phyloP scores from a whole-genome alignment of 2,888 invertebrate species.

The Geophilus truncorum region DNA sequence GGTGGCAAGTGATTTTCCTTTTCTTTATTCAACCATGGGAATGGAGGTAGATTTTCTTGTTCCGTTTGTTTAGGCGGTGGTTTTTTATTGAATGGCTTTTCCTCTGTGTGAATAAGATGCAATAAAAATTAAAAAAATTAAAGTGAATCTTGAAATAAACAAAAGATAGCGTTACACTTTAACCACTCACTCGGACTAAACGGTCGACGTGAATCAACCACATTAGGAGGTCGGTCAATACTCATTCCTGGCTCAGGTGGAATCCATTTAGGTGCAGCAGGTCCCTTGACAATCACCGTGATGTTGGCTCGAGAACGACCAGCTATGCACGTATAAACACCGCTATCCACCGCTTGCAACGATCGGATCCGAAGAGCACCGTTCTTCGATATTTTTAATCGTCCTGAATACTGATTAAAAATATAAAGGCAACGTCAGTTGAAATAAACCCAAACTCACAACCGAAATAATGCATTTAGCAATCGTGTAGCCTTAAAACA shows the following conservation, averaged over 20 bases:
- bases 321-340: conserved; percentile 77
- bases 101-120: neutral
- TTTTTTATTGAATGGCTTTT: neutral
- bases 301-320: conserved; percentile 76
- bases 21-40: neutral
- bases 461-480: no score
- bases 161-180: neutral
- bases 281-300: conserved; percentile 65
- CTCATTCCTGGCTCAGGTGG: conserved; percentile 64
- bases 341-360: conserved; percentile 73
- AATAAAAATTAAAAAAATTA: neutral
- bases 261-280: conserved; percentile 69
- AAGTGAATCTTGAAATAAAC: no score
- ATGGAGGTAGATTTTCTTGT: neutral
- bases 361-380: conserved; percentile 81
- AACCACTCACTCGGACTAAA: neutral
- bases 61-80: neutral
- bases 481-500: no score
- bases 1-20: conserved; percentile 7
- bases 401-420: conserved; percentile 29
- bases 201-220: conserved; percentile 29
- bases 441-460: no score
- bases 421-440: no score
- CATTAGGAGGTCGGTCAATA: conserved; percentile 38
- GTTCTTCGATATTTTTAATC: conserved; percentile 76